These are phyloP conservation scores for Delichon dasypus DNA, from an alignment of 2,797 vertebrate species.

Conservation along the genomic window DNA sequence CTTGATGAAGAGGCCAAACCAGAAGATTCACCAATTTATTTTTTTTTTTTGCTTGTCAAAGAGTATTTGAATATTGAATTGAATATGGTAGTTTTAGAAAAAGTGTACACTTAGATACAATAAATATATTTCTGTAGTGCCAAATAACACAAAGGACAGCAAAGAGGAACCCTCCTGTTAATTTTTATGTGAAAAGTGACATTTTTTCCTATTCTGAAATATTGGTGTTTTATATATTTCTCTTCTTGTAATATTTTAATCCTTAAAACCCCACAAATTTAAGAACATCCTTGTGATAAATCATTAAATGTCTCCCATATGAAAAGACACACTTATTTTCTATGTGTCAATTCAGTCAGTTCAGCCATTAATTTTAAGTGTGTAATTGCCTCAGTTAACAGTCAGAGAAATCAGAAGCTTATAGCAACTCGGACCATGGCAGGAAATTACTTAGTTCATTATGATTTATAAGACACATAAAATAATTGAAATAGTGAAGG, in stretches of 20 bases:
- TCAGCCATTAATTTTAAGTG: not conserved
- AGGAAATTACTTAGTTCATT: not conserved
- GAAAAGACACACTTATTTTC: not conserved
- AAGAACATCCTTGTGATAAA: not conserved
- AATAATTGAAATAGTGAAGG: not conserved
- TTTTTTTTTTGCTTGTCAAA: not conserved
- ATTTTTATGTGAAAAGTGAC: not conserved
- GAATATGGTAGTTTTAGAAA: not conserved
- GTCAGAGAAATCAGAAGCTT: not conserved
- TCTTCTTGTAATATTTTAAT: not conserved
- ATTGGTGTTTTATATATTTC: not conserved
- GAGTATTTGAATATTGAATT: not conserved
- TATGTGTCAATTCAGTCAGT: not conserved
- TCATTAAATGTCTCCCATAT: not conserved
- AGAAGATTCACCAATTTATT: not conserved
- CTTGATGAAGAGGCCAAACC: not conserved
- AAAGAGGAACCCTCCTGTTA: not conserved
- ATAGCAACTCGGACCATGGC: not conserved
- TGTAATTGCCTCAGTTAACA: not conserved
- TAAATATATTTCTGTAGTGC: not conserved
- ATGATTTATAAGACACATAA: not conserved
- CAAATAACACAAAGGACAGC: not conserved
- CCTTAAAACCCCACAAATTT: not conserved
- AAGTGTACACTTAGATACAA: not conserved
- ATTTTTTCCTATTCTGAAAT: not conserved